Evolutionary conservation across 2,797 vertebrate genomes (phyloP), one percentile per base, ranked within the genome.

Genomic region (Triplophysa bombifrons): DNA sequence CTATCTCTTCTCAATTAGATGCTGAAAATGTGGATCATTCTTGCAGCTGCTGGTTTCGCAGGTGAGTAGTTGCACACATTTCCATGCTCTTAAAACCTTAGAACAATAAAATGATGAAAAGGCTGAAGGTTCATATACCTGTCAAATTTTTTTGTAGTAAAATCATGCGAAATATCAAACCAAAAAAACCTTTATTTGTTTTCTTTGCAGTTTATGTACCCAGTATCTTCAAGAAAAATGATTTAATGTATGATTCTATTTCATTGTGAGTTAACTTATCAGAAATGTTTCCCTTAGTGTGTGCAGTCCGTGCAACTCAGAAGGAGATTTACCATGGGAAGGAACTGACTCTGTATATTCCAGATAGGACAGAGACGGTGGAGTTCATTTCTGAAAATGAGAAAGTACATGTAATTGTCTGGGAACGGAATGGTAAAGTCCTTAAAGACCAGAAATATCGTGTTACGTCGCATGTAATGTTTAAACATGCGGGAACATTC

Each of bases 401-500:
- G 0, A 73, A 41, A 0, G 0, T 10, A 0, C n/a, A 22, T 0
- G 1, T 1, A 3, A 70, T 6, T 20, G n/a, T 78, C 6, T 78
- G 50, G 80, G 16, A 68, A 19, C 3, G 27, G 0, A 17, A 2
- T 20, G 25, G 1, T 20, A 8, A 38, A 34, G 13, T 38, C 34
- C 6, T 8, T 8, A 38, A 8, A 8, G 34, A 6, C 34, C 34
- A 1, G 34, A 38, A 38, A 38, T 5, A 5, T 0, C 30, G 0
- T 30, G 34, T 38, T 38, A 1, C 1, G 5, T 8, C 6, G 34
- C 34, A 85, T 75, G 91, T 90, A 67, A 91, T 84, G 0, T 91
- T 85, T 82, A 85, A 87, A 0, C 86, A 93, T 68, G 17, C 88
- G 71, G 92, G 92, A 48, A 91, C 86, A 0, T 93, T 91, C 77